phyloP scores from a whole-genome alignment of 2,797 vertebrate genomes.

The Iguana delicatissima region DNA sequence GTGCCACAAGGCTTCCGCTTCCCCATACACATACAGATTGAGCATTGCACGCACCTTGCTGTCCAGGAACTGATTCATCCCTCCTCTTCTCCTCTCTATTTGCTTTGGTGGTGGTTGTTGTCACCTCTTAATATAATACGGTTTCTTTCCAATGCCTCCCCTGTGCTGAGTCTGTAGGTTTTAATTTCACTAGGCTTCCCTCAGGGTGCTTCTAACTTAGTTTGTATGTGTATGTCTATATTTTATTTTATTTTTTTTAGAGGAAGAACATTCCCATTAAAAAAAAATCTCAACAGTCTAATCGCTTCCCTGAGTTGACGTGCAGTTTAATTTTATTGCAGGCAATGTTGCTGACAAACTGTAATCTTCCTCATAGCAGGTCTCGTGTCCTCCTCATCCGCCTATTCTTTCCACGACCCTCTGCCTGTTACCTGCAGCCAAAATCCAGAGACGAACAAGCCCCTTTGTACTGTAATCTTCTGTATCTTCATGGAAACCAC shows the following conservation, averaged over 20 bases:
- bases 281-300: rapidly evolving
- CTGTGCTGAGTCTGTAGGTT: not conserved
- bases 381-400: not conserved
- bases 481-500: not conserved
- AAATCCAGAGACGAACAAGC: not conserved
- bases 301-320: not conserved
- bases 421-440: rapidly evolving
- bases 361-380: not conserved
- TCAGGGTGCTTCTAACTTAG: not conserved
- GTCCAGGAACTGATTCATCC: not conserved
- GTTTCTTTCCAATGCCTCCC: not conserved
- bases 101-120: not conserved
- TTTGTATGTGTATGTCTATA: rapidly evolving
- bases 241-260: not conserved
- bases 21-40: not conserved
- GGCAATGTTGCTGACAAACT: not conserved
- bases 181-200: not conserved
- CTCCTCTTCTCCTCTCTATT: not conserved
- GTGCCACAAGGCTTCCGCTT: not conserved
- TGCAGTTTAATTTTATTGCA: not conserved
- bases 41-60: not conserved
- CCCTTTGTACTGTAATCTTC: rapidly evolving
- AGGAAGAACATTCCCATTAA: not conserved
- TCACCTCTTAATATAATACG: not conserved
- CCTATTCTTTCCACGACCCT: not conserved